Conservation (phyloP, 2,888 invertebrate genomes). For the Hyposoter dolosus region DNA sequence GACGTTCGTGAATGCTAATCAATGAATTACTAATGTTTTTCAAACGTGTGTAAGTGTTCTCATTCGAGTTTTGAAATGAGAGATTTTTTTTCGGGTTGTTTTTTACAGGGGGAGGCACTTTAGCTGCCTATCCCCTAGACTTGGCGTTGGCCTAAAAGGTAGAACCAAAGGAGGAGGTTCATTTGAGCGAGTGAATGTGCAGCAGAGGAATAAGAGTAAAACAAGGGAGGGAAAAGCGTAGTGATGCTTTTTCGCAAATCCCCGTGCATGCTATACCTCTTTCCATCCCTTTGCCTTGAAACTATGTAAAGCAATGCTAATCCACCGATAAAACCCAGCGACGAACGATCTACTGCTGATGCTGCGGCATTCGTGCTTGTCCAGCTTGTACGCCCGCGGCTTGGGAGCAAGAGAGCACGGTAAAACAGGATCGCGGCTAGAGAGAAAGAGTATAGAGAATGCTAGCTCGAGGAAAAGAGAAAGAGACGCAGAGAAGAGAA, state of each 20-base stretch:
- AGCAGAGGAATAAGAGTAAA: constrained; percentile 49
- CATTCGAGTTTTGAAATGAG: neutral
- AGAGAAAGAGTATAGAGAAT: constrained; percentile 47
- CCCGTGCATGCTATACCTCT: constrained; percentile 38
- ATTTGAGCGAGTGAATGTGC: constrained; percentile 11
- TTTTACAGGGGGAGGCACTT: neutral
- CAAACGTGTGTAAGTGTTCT: neutral
- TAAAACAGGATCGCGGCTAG: constrained; percentile 44
- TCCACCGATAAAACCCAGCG: constrained; percentile 82
- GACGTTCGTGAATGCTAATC: neutral
- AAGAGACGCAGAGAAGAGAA: constrained; percentile 27
- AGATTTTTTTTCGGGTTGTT: neutral
- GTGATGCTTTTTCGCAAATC: constrained; percentile 63
- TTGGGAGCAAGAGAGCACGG: constrained; percentile 53
- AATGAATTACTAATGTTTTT: neutral
- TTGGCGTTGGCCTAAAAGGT: neutral
- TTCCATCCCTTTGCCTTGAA: constrained; percentile 65
- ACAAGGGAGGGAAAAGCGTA: constrained; percentile 55
- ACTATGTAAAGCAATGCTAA: constrained; percentile 84
- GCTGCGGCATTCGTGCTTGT: constrained; percentile 60
- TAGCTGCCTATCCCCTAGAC: neutral
- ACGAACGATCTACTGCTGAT: constrained; percentile 75
- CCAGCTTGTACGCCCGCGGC: constrained; percentile 58
- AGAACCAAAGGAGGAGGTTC: neutral
- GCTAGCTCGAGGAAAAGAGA: constrained; percentile 32